Evolutionary conservation across 2,888 invertebrate species (phyloP), one percentile per base, ranked within the genome.

Genomic region (Tromatobia lineatoria): DNA sequence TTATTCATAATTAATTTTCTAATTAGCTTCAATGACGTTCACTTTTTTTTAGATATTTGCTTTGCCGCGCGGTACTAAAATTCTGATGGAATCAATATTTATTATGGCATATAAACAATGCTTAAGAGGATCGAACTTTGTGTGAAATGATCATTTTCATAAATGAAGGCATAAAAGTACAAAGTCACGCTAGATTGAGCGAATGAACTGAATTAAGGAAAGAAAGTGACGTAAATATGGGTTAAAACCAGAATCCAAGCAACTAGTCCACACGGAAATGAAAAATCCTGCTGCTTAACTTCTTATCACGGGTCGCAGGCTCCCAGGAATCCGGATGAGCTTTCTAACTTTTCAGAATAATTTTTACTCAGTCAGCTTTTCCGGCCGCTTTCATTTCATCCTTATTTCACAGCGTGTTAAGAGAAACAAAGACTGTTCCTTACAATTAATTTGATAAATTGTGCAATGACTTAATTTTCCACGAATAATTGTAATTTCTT

Each of bases 231-330:
- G 61, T 34, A 42, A 42, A 64, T 38, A 64, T 10, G 18, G 34
- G 4, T 38, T 18, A 18, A 7, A 15, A 38, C 8, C 54, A 57
- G 29, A 47, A 23, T 42, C 70, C 52, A 42, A 25, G 61, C n/a
- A 45, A 20, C n/a, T 66, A 71, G 76, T 52, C 82, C 86, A 45
- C 87, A 88, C 38, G 87, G 86, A 69, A 82, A 79, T 81, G 82
- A 79, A 77, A 86, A 86, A 74, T 77, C 69, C 15, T 78, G 79
- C 85, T 80, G 82, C 83, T 86, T 79, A 85, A 82, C 81, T 85
- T 85, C 85, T 86, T 85, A 86, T 86, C 86, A 83, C 78, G 64
- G 70, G 82, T 78, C 73, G 38, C 85, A 75, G 85, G 75, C 82
- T 80, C 76, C 20, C 76, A 23, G 66, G 61, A 76, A 69, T 73